Evolutionary conservation across 2,797 vertebrate genomes (phyloP), one percentile per base, ranked within the genome.

Genomic region (Mormyrops boulengeri): DNA sequence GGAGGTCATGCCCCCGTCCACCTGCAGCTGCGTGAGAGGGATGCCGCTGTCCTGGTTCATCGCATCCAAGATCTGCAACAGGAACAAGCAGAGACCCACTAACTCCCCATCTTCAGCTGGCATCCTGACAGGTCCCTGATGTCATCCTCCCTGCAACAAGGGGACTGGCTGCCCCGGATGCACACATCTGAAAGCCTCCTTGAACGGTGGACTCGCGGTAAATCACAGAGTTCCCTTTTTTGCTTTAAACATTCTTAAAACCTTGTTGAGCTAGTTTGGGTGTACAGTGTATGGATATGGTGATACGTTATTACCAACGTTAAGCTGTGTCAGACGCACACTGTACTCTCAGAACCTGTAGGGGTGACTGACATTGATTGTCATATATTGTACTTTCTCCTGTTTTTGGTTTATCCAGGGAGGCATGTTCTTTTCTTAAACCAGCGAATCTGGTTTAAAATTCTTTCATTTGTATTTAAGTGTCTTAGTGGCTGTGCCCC

Each of bases 31-130:
- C 49, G 92, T 96, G 8, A 99, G 96, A 49, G 97, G 97, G 93
- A 99, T 97, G 52, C 98, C 98, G 90, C 97, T 98, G 95, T 99
- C 98, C 53, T 98, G 96, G 92, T 99, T 99, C 96, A 99, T 99
- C 87, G 98, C 98, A 89, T 99, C 98, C 92, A 99, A 93, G 91
- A 99, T 97, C 98, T 99, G 92, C 90, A 93, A 87, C 7, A 90
- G 92, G 90, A 92, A 26, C 53, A 73, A 30, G 17, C n/a, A 66
- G 38, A 47, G 3, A 19, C 2, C 38, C 41, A 50, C 41, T n/a
- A 1, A 84, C 14, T n/a, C 60, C 62, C 62, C 4, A 30, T 30
- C 62, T 12, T 69, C 26, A 30, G 62, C 26, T 12, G 62, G 26
- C 26, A 69, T 69, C 26, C 9, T 12, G 62, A 12, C 26, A 30